Percentiles rank a stretch among this genome's conserved stretches.
Conservation (phyloP, 2,888 invertebrate species). For the Metellina segmentata region DNA sequence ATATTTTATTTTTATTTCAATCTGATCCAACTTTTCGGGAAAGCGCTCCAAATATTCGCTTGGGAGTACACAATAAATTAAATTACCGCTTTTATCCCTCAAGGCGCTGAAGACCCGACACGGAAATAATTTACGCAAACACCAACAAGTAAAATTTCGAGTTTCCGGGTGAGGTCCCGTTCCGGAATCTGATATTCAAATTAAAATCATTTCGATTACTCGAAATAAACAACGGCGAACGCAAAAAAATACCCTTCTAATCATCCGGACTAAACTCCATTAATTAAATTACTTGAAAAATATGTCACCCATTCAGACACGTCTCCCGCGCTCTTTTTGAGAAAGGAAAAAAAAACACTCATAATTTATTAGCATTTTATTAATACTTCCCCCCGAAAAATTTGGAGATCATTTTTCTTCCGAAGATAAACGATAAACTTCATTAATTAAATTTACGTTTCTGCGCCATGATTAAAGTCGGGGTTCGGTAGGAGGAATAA, state of each 20-base stretch:
- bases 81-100: no score
- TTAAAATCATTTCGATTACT: neutral
- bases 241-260: neutral
- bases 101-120: no score
- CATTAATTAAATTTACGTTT: conserved; percentile 41
- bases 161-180: no score
- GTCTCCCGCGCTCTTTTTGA: neutral
- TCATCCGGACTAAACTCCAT: neutral
- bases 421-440: conserved; percentile 11
- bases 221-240: neutral
- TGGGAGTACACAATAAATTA: no score
- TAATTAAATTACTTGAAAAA: neutral
- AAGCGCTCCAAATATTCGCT: no score
- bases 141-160: no score
- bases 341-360: neutral
- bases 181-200: no score
- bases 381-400: neutral
- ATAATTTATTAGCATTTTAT: conserved; percentile 1
- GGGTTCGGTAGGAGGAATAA: neutral
- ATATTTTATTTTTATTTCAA: no score
- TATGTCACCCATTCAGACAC: neutral
- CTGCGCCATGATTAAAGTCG: neutral
- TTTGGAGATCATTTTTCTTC: neutral
- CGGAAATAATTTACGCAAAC: no score
- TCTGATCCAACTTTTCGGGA: no score